Conservation (phyloP, 2,113 vertebrate genomes). For the Pimephales promelas region DNA sequence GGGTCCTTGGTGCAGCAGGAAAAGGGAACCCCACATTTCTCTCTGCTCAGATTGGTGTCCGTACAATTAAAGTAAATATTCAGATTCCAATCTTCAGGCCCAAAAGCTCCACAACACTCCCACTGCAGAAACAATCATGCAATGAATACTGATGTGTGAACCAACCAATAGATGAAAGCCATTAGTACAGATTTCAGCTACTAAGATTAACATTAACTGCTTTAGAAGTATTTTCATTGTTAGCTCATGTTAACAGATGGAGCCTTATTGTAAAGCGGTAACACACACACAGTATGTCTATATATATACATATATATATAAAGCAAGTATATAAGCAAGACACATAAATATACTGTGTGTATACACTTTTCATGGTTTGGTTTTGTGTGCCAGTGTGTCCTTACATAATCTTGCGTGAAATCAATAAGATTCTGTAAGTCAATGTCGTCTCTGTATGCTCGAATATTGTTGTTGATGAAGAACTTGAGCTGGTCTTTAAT, state of each 20-base stretch:
- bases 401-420: conserved; percentile 98
- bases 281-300: too few relatives aligned
- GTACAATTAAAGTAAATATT: conserved; percentile 99
- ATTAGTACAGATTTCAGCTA: background rate
- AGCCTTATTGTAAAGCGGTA: too few relatives aligned
- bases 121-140: conserved; percentile 78
- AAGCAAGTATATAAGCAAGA: too few relatives aligned
- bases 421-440: conserved; percentile 98
- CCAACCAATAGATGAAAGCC: background rate
- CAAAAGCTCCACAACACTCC: conserved; percentile 98
- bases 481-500: conserved; percentile 99
- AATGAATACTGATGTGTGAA: background rate
- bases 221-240: too few relatives aligned
- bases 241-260: too few relatives aligned
- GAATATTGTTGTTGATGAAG: conserved; percentile 99
- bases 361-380: background rate
- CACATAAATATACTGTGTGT: too few relatives aligned
- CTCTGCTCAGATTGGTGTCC: conserved; percentile 93
- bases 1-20: conserved; percentile 99
- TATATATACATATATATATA: too few relatives aligned
- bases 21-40: conserved; percentile 96
- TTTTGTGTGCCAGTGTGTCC: conserved; percentile 53
- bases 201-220: too few relatives aligned
- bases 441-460: conserved; percentile 96
- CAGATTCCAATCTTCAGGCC: conserved; percentile 97